phyloP scores from a whole-genome alignment of 2,797 vertebrate species.

The Chelidonichthys spinosus region DNA sequence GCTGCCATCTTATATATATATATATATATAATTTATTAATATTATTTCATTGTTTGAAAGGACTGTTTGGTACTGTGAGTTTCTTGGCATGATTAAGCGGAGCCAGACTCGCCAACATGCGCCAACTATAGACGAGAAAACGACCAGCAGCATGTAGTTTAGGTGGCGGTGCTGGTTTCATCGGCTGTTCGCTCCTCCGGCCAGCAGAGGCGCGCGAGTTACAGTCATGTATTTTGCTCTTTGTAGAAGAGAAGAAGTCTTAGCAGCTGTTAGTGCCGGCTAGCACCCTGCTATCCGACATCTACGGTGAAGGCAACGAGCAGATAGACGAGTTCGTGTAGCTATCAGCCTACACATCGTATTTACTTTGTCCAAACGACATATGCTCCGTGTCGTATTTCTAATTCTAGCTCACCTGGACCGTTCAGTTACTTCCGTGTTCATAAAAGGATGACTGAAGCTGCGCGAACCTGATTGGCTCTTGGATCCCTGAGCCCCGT shows the following conservation, averaged over 20 bases:
- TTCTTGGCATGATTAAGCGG: not conserved
- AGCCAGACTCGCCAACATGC: constrained; percentile 3
- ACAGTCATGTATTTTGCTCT: not conserved
- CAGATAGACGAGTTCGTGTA: not conserved
- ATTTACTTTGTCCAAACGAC: not conserved
- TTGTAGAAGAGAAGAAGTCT: constrained; percentile 15
- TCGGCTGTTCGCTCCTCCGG: constrained; percentile 17
- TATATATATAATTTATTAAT: not conserved
- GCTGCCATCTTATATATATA: too few species aligned
- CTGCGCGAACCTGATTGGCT: constrained; percentile 49
- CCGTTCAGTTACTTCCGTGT: constrained; percentile 39
- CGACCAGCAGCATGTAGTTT: not conserved
- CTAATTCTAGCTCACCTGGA: not conserved
- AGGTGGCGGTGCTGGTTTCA: too few species aligned
- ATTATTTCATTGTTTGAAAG: not conserved
- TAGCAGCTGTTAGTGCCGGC: not conserved
- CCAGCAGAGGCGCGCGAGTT: constrained; percentile 51
- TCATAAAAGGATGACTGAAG: not conserved
- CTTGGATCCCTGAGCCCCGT: rapidly evolving
- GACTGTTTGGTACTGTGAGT: not conserved
- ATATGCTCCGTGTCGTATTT: too few species aligned
- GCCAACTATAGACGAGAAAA: constrained; percentile 47
- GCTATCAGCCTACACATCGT: rapidly evolving
- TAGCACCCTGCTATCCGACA: not conserved
- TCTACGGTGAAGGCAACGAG: not conserved